These are phyloP conservation scores for Drosophila helvetica DNA, from an alignment of 2,888 invertebrate species.

Conservation along the genomic window DNA sequence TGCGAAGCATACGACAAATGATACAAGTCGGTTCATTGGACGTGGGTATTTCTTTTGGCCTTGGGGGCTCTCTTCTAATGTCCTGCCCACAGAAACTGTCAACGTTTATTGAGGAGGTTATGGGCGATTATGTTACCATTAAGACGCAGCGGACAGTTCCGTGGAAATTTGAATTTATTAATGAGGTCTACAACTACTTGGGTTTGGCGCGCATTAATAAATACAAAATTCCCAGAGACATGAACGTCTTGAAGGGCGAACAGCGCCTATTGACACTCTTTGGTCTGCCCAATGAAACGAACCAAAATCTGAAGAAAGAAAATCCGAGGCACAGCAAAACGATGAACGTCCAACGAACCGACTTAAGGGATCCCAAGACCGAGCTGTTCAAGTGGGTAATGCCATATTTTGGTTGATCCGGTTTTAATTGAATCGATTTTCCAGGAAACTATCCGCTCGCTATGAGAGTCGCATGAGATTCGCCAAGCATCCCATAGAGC, in stretches of 20 bases:
- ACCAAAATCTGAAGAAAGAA: conserved; percentile 40
- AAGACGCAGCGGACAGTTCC: conserved; percentile 83
- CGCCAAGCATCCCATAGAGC: conserved; percentile 76
- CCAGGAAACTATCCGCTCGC: conserved; percentile 62
- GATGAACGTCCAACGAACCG: conserved; percentile 57
- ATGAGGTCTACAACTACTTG: conserved; percentile 82
- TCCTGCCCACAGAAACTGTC: conserved; percentile 66
- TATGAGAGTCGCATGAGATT: conserved; percentile 77
- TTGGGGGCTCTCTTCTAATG: too few species aligned
- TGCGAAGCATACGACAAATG: conserved; percentile 69
- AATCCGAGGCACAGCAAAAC: conserved; percentile 60
- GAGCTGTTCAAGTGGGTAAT: conserved; percentile 59
- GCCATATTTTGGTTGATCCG: not conserved
- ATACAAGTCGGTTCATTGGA: conserved; percentile 57
- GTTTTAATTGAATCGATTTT: not conserved
- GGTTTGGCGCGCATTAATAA: conserved; percentile 80
- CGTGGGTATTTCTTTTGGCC: conserved; percentile 39
- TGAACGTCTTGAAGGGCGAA: conserved; percentile 42
- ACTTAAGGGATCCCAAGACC: conserved; percentile 59
- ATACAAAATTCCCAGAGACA: conserved; percentile 57
- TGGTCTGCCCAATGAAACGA: conserved; percentile 59
- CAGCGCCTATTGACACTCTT: conserved; percentile 64
- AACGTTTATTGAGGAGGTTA: conserved; percentile 75
- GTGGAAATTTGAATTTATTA: conserved; percentile 82
- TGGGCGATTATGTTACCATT: conserved; percentile 80